A percentile compares a stretch with the other conserved stretches of the same genome.
These are phyloP conservation scores for Hylyphantes graminicola DNA, from an alignment of 1,140 invertebrate species.

Conservation along the genomic window DNA sequence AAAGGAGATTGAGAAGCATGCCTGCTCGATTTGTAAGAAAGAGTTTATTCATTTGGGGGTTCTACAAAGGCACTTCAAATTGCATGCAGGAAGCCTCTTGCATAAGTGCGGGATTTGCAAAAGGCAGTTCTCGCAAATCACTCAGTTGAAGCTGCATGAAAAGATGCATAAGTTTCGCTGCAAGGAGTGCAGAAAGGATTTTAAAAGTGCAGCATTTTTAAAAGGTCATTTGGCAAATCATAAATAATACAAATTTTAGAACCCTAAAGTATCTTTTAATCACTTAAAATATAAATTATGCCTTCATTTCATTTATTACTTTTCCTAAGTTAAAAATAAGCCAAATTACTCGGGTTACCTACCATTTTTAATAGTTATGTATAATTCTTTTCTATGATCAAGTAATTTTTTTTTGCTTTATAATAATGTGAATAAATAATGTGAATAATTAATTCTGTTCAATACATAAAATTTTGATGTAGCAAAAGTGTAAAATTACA, in stretches of 20 bases:
- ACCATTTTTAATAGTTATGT: no score
- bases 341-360: no score
- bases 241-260: neutral
- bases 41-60: slow-evolving; percentile 30
- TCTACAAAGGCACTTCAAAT: slow-evolving; percentile 18
- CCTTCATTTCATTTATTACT: no score
- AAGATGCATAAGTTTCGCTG: slow-evolving; percentile 3
- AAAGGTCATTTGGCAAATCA: slow-evolving; percentile 2
- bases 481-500: no score
- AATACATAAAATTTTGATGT: no score
- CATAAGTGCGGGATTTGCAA: slow-evolving; percentile 26
- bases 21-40: slow-evolving; percentile 37
- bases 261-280: no score
- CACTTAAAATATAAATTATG: no score
- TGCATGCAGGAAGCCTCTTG: slow-evolving; percentile 12
- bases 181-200: neutral
- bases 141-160: slow-evolving; percentile 11
- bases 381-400: no score
- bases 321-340: no score
- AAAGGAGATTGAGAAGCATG: slow-evolving; percentile 16
- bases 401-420: no score
- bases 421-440: no score
- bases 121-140: slow-evolving; percentile 9
- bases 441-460: no score
- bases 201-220: neutral